Evolutionary conservation across 2,797 vertebrate genomes (phyloP), one percentile per base, ranked within the genome.

Genomic region (Amphiprion clarkii): DNA sequence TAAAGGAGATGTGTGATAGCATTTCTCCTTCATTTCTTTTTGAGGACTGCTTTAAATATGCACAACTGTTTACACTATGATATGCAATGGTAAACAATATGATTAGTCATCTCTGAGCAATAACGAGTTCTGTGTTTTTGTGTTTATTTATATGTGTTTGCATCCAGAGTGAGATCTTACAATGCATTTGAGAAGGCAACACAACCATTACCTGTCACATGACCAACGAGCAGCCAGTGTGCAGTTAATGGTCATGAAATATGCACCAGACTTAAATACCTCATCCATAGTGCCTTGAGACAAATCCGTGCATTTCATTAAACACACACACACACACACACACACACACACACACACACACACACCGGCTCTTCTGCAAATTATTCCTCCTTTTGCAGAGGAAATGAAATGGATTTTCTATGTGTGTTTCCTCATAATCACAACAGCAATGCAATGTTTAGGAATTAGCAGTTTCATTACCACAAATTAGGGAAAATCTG

Each of bases 241-340:
- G 69, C 69, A 49, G 79, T 83, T 88, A 91, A 67, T 39, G 2
- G 74, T 79, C 81, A 90, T 90, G 75, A 89, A 91, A 89, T 81
- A 88, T 84, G 81, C 63, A 81, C 66, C 49, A 72, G 65, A 76
- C 60, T 73, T 89, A 87, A 93, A 89, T 55, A 79, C 77, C 54
- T 83, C 76, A 79, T 83, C 63, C 81, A 67, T 14, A 65, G 40
- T 27, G 77, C 85, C 82, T 85, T 62, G 65, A 83, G 85, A 90
- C 84, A 86, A 83, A 81, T 70, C 67, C 39, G 16, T 9, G 58
- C 79, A 75, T 89, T 81, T 83, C 71, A 90, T 87, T 86, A 88
- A 87, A 84, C 59, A 65, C 69, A 80, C 55, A 39, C 61, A 2
- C 42, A 74, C 19, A 27, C 63, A 82, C 68, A 2, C 42, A 74